phyloP scores from a whole-genome alignment of 2,888 invertebrate species.

The Mallateleia sp. region DNA sequence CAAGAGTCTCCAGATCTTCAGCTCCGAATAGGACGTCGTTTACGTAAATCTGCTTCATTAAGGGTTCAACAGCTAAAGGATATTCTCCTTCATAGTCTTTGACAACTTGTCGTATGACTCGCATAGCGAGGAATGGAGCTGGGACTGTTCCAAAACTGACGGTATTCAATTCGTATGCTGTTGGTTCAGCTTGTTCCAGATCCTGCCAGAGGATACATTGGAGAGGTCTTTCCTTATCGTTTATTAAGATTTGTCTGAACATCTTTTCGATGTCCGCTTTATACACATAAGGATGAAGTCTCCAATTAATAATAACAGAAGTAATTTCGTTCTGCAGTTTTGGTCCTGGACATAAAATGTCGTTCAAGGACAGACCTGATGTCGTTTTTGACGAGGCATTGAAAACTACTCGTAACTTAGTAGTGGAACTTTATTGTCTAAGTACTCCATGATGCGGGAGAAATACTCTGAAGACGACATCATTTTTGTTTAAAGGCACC shows the following conservation, averaged over 20 bases:
- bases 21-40: slow-evolving; percentile 19
- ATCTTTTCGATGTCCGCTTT: slow-evolving; percentile 15
- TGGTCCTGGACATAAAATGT: background rate
- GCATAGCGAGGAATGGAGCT: slow-evolving; percentile 18
- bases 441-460: too few relatives aligned
- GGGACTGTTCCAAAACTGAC: slow-evolving; percentile 9
- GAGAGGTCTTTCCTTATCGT: background rate
- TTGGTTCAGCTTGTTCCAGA: background rate
- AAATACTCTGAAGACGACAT: too few relatives aligned
- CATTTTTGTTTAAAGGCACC: too few relatives aligned
- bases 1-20: background rate
- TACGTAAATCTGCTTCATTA: background rate
- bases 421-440: background rate
- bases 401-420: background rate
- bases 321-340: slow-evolving; percentile 14
- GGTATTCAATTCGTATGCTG: background rate
- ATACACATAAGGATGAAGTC: too few relatives aligned
- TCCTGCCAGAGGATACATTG: slow-evolving; percentile 3
- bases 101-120: background rate
- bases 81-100: background rate
- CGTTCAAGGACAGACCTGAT: background rate
- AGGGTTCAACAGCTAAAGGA: background rate
- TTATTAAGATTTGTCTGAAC: slow-evolving; percentile 1
- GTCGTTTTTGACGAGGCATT: background rate
- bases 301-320: slow-evolving; percentile 1